Conservation (phyloP, 2,797 vertebrate species). For the Leptoclinus maculatus region DNA sequence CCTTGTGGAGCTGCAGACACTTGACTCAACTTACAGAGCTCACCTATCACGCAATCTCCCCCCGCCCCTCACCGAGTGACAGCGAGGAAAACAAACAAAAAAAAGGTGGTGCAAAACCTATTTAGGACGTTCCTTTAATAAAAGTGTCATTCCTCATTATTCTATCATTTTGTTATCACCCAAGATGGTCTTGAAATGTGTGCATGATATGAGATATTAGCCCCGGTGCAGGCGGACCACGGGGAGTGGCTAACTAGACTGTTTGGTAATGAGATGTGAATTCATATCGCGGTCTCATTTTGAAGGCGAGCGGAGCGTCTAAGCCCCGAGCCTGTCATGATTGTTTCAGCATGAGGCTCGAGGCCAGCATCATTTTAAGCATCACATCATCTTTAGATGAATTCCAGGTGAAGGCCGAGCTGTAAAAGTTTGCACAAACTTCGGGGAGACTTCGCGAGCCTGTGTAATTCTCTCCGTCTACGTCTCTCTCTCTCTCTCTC, state of each 20-base stretch:
- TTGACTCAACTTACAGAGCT: slow-evolving; percentile 53
- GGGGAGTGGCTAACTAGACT: slow-evolving; percentile 50
- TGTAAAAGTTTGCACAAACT: slow-evolving; percentile 47
- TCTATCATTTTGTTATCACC: slow-evolving; percentile 22
- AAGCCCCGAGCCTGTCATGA: slow-evolving; percentile 26
- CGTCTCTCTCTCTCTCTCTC: slow-evolving; percentile 33
- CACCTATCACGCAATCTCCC: slow-evolving; percentile 37
- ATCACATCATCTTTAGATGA: slow-evolving; percentile 29
- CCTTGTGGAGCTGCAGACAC: slow-evolving; percentile 35
- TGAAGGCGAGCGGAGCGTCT: slow-evolving; percentile 24
- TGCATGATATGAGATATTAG: slow-evolving; percentile 39
- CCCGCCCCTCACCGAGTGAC: not conserved
- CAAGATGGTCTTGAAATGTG: slow-evolving; percentile 23
- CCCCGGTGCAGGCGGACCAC: slow-evolving; percentile 24
- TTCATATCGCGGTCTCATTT: slow-evolving; percentile 53
- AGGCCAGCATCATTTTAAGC: slow-evolving; percentile 34
- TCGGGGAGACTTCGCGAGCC: slow-evolving; percentile 1
- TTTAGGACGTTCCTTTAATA: slow-evolving; percentile 30
- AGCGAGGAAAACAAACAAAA: slow-evolving; percentile 36
- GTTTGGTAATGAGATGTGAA: slow-evolving; percentile 55
- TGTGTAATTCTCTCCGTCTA: slow-evolving; percentile 37
- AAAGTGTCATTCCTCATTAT: slow-evolving; percentile 20
- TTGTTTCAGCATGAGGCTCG: slow-evolving; percentile 48
- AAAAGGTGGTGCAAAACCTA: not conserved
- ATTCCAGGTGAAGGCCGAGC: slow-evolving; percentile 41